A percentile compares a stretch with the other conserved stretches of the same genome.
Evolutionary conservation across 1,140 invertebrate genomes (phyloP).

Genomic region (Procambarus clarkii): DNA sequence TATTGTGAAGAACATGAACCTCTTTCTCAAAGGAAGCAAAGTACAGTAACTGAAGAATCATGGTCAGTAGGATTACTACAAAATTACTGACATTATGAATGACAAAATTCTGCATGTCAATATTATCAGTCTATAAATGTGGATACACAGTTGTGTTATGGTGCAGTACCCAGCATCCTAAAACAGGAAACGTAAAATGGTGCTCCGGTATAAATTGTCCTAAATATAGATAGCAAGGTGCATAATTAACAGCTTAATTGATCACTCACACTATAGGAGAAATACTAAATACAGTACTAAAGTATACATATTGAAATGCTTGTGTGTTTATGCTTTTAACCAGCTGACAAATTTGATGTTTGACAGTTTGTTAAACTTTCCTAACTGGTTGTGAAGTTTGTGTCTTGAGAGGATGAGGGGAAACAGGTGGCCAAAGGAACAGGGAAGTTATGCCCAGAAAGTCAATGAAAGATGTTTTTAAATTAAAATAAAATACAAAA

Average conservation of each 20-base stretch:
- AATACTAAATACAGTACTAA: constrained; percentile 1
- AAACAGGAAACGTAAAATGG: constrained; percentile 16
- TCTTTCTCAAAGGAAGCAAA: background rate
- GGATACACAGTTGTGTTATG: background rate
- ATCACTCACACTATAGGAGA: constrained; percentile 1
- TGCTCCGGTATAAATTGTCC: constrained; percentile 23
- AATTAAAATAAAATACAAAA: background rate
- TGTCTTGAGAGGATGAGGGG: constrained; percentile 36
- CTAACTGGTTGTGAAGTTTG: constrained; percentile 61
- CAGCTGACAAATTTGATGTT: background rate
- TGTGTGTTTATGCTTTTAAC: constrained; percentile 5
- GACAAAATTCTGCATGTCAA: background rate
- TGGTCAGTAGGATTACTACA: background rate
- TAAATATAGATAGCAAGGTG: background rate
- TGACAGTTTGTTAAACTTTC: background rate
- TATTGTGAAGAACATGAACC: background rate
- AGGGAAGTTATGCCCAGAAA: background rate
- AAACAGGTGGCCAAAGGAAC: background rate
- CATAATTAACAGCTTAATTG: constrained; percentile 38
- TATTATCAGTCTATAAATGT: background rate
- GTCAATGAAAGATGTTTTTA: background rate
- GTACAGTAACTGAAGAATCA: constrained; percentile 12
- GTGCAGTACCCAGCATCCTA: background rate
- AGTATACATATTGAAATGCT: background rate
- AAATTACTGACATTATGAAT: background rate